Conservation (phyloP, 2,113 vertebrate genomes). For the Anseranas semipalmata region DNA sequence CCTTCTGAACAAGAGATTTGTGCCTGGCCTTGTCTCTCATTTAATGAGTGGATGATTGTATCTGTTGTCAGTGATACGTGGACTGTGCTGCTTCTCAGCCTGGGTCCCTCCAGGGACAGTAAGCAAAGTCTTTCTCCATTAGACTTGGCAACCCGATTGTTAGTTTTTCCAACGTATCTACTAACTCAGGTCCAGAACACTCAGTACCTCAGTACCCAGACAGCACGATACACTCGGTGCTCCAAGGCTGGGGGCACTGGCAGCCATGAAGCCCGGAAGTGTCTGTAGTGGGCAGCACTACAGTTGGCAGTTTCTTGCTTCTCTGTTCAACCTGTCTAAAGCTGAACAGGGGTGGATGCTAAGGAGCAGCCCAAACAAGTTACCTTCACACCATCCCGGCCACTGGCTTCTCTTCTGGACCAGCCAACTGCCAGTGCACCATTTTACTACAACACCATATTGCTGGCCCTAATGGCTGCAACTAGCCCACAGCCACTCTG, state of each 20-base stretch:
- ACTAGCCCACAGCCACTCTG: neutral
- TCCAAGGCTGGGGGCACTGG: neutral
- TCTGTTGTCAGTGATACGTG: neutral
- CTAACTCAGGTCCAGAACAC: neutral
- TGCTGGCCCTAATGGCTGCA: neutral
- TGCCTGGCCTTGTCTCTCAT: neutral
- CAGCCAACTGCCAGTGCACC: neutral
- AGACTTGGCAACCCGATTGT: neutral
- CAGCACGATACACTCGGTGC: neutral
- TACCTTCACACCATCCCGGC: neutral
- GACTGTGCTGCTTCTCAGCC: neutral
- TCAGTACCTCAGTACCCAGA: neutral
- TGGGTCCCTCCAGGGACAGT: neutral
- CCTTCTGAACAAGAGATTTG: neutral
- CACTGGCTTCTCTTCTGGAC: neutral
- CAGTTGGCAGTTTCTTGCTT: neutral
- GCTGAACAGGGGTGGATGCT: neutral
- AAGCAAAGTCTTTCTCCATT: neutral
- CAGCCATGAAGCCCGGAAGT: neutral
- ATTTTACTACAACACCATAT: accelerated
- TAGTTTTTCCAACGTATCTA: neutral
- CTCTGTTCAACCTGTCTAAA: neutral
- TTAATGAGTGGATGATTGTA: neutral
- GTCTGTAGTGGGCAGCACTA: neutral
- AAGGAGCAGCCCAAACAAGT: neutral